Evolutionary conservation across 1,140 invertebrate genomes (phyloP).

Genomic region (Calycopis cecrops): DNA sequence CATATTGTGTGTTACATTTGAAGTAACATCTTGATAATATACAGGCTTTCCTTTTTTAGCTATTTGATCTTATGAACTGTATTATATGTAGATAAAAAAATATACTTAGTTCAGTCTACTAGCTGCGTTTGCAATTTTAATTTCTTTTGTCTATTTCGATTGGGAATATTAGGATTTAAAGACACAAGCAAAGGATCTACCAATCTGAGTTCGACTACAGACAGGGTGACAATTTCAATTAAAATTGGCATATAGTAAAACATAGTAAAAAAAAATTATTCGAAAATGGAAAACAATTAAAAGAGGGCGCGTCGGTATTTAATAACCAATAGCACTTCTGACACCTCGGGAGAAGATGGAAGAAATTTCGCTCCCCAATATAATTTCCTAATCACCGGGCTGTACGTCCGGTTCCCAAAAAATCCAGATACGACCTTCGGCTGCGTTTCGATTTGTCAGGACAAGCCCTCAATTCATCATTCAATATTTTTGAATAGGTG

Average conservation of each 20-base stretch:
- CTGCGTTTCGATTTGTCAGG: constrained; percentile 44
- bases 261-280: constrained; percentile 15
- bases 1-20: neutral
- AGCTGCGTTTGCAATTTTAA: too few species aligned
- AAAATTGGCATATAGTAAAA: neutral
- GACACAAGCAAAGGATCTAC: too few species aligned
- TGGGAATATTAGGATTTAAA: too few species aligned
- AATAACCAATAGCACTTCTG: constrained; percentile 61
- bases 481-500: too few species aligned
- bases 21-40: too few species aligned
- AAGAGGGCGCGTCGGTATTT: constrained; percentile 61
- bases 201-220: too few species aligned
- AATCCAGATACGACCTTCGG: constrained; percentile 51
- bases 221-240: too few species aligned
- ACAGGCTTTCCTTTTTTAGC: too few species aligned
- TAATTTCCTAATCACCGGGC: constrained; percentile 70
- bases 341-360: constrained; percentile 50
- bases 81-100: too few species aligned
- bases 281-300: constrained; percentile 53
- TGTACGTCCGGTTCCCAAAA: constrained; percentile 66
- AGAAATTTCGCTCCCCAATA: constrained; percentile 56
- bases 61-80: too few species aligned
- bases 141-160: too few species aligned
- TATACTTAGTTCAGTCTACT: too few species aligned
- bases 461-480: constrained; percentile 27